Percentiles rank a stretch among this genome's conserved stretches.
phyloP scores from a whole-genome alignment of 2,797 vertebrate genomes.

The Epinephelus awoara region DNA sequence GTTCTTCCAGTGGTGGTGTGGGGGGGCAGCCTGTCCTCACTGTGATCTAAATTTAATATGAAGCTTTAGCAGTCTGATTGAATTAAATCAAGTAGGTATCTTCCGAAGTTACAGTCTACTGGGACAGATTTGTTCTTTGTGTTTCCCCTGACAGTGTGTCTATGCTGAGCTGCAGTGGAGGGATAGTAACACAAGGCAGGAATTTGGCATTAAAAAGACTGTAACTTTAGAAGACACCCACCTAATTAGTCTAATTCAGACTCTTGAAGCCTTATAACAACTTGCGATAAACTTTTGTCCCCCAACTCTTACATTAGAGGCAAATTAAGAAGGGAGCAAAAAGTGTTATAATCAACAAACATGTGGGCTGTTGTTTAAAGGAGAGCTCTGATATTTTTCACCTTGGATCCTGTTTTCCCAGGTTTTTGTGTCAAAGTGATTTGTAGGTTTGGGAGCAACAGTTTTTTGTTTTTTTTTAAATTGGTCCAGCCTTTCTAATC shows the following conservation, averaged over 20 bases:
- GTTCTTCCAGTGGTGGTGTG: neutral
- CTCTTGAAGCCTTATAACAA: neutral
- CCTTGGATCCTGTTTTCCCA: no score
- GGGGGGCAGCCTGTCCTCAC: no score
- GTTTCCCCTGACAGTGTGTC: neutral
- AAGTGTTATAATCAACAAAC: no score
- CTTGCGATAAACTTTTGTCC: neutral
- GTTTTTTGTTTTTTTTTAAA: no score
- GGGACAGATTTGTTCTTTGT: neutral
- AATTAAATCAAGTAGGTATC: neutral
- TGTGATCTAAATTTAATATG: neutral
- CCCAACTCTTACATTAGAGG: neutral
- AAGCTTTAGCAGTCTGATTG: neutral
- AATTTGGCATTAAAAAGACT: neutral
- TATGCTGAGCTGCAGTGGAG: neutral
- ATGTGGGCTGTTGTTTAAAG: no score
- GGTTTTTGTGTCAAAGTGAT: no score
- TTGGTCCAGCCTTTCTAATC: no score
- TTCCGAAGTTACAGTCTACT: neutral
- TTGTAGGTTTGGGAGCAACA: no score
- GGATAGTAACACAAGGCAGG: neutral
- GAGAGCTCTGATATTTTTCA: no score
- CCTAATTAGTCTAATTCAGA: neutral
- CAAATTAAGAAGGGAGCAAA: no score
- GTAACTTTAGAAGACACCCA: neutral